Base-by-base conservation (phyloP, 2,888 invertebrate genomes). In the Encarsia formosa region DNA sequence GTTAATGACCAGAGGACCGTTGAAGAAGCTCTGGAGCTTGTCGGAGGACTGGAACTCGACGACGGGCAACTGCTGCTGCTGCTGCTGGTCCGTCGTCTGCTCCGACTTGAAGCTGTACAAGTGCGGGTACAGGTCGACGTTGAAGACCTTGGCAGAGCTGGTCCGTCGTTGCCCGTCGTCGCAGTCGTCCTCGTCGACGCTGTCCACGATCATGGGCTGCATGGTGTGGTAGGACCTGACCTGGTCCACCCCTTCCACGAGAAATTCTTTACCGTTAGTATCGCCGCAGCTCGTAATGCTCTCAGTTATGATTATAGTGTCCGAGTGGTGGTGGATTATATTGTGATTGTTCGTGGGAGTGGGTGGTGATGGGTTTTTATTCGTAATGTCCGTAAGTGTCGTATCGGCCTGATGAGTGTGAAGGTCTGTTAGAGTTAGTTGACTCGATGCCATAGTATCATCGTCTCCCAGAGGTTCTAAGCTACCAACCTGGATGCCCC, bases 71-170 rank as follows among this genome's bases (percentile, higher is more conserved):
- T 63, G 56, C 52, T 62, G 61, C 56, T 62, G 65, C 53, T 62
- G 62, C 49, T 62, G 63, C 54, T 65, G 64, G 68, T 73, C 85
- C 86, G 68, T 88, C 87, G 37, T 86, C 88, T 88, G 80, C 88
- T 70, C 66, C 51, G 67, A 59, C 46, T 62, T 61, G 46, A 66
- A 65, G 50, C 68, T 68, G 40, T 71, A 71, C 59, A 72, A 61
- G 54, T 71, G 73, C 8, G 72, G 70, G 59, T 73, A 71, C n/a
- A 71, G 56, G 18, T 61, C 66, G 22, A 69, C 61, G 41, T 61
- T 65, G 52, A 66, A 60, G 38, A 65, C 62, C 59, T 70, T 70
- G 52, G 65, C 61, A 51, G 59, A 31, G 13, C 55, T 54, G n/a
- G 59, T 49, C 20, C 54, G 57, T 3, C 49, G 47, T 18, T 51